Base-by-base conservation (phyloP, 2,888 invertebrate genomes). In the Microplitis deprimator region DNA sequence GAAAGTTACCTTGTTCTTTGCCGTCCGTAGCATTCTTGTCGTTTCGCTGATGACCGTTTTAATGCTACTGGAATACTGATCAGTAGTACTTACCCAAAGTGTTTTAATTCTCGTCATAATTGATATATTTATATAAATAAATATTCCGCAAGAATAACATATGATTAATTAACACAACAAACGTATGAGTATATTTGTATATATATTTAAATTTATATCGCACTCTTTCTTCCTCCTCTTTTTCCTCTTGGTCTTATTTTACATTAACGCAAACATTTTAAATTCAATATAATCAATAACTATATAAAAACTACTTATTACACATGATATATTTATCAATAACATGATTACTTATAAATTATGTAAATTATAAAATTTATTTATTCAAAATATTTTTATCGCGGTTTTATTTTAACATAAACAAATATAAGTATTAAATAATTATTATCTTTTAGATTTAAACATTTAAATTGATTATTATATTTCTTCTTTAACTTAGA, bases 1-100 rank as follows among this genome's bases (percentile, higher is more conserved):
- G 40, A 40, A 16, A 68, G 3, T 29, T 82, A 84, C 84, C 83
- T 83, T 84, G 38, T 68, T 79, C 59, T 76, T 82, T 59, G 81
- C 82, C 40, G 79, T 79, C 41, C 83, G 83, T 77, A 85, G 79
- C 84, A 85, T 85, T 71, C 77, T 80, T 68, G 80, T 80, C 41
- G 82, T 80, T 6, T 79, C 78, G 76, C 77, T 80, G 75, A 82
- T 73, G 20, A 81, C 75, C 20, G 76, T 82, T 50, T 76, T 80
- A 71, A 83, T 73, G 72, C 79, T 70, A 72, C 73, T 79, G 73
- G 73, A 69, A 74, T 82, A 83, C 81, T 81, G 82, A 76, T 79
- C 79, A 20, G 75, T 76, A 16, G 80, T 75, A n/a, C 76, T 68
- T 38, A 70, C 68, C 77, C 77, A 75, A 69, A 80, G 73, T 69